A percentile compares a stretch with the other conserved stretches of the same genome.
Conservation (phyloP, 2,113 vertebrate species). For the Acrocephalus arundinaceus region DNA sequence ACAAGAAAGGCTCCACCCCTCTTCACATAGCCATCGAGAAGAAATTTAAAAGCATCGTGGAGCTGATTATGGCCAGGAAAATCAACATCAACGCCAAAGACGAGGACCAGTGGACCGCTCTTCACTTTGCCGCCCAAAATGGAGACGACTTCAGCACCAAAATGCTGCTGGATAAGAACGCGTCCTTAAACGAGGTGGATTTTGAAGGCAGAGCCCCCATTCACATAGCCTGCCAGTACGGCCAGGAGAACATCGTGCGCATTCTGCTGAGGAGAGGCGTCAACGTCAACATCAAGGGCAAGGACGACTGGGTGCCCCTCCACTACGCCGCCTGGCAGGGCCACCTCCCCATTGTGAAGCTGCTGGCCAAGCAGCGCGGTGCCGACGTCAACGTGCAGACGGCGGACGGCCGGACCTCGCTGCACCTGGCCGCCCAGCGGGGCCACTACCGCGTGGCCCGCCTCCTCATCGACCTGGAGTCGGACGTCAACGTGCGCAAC, state of each 20-base stretch:
- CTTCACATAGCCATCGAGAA: constrained; percentile 90
- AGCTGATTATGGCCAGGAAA: constrained; percentile 89
- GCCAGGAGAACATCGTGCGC: constrained; percentile 89
- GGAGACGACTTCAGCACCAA: constrained; percentile 89
- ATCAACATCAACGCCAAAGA: constrained; percentile 90
- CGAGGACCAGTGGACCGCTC: constrained; percentile 93
- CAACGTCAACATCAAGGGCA: constrained; percentile 79
- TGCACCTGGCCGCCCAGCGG: constrained; percentile 91
- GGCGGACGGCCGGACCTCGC: constrained; percentile 83
- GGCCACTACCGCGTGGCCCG: constrained; percentile 95
- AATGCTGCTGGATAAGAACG: constrained; percentile 86
- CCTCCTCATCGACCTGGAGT: constrained; percentile 87
- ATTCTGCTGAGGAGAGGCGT: constrained; percentile 87
- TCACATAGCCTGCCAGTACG: constrained; percentile 94
- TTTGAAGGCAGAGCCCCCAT: constrained; percentile 90
- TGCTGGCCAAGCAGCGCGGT: constrained; percentile 87
- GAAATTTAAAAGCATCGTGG: constrained; percentile 81
- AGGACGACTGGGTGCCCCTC: constrained; percentile 90
- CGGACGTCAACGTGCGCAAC: constrained; percentile 73
- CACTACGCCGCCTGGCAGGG: constrained; percentile 95
- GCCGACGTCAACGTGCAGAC: constrained; percentile 85
- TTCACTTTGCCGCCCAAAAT: constrained; percentile 92
- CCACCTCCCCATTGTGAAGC: constrained; percentile 89
- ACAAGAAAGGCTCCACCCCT: constrained; percentile 85
- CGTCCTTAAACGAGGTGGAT: constrained; percentile 83